Conservation (phyloP, 2,113 vertebrate genomes). For the Pygoscelis adeliae region DNA sequence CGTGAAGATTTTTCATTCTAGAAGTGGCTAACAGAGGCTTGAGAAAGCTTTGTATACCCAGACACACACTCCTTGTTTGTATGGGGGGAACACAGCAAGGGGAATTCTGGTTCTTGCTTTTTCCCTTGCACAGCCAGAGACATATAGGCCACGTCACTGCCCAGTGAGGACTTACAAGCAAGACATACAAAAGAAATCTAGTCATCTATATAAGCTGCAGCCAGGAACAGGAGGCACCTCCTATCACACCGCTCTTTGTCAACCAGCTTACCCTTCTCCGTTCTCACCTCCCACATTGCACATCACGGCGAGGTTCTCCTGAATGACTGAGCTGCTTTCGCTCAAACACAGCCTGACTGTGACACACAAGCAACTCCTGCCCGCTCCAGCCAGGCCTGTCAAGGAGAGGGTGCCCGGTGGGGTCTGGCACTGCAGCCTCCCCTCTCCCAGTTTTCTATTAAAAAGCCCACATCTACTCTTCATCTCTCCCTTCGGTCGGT, state of each 20-base stretch:
- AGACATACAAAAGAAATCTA: neutral
- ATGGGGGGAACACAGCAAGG: neutral
- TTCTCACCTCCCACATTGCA: rapidly evolving
- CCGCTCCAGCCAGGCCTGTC: neutral
- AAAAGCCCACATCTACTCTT: neutral
- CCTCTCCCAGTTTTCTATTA: neutral
- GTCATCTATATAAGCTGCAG: neutral
- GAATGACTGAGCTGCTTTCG: neutral
- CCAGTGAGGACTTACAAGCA: neutral
- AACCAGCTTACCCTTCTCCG: neutral
- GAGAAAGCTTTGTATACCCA: neutral
- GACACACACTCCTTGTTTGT: neutral
- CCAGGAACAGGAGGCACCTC: neutral
- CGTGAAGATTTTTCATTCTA: neutral
- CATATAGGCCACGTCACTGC: no score
- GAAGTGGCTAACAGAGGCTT: neutral
- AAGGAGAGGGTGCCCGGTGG: neutral
- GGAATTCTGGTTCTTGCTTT: neutral
- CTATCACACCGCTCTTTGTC: neutral
- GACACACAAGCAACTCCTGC: neutral
- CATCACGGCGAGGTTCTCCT: neutral
- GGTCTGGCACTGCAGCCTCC: neutral
- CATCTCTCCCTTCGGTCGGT: neutral
- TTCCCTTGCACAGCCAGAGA: neutral
- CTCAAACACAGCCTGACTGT: neutral